Conservation (phyloP, 2,888 invertebrate genomes). For the Ectemnius lituratus region DNA sequence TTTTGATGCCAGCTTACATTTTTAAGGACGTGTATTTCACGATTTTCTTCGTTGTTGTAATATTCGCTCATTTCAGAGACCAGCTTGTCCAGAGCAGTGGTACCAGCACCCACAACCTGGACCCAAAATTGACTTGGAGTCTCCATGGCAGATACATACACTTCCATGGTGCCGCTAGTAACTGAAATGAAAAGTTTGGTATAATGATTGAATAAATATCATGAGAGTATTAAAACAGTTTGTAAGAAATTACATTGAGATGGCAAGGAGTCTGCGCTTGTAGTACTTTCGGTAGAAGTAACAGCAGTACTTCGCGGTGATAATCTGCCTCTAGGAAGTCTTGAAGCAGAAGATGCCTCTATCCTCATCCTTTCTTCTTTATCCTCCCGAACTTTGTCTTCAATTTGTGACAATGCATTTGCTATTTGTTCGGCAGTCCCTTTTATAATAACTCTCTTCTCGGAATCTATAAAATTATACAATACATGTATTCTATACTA, state of each 20-base stretch:
- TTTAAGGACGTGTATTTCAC: constrained; percentile 80
- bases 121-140: constrained; percentile 91
- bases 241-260: constrained; percentile 41
- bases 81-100: constrained; percentile 87
- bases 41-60: constrained; percentile 84
- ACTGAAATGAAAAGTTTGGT: constrained; percentile 15
- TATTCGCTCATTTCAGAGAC: constrained; percentile 91
- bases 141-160: constrained; percentile 92
- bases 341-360: constrained; percentile 48
- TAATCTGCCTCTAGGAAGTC: constrained; percentile 61
- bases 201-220: background rate
- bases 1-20: constrained; percentile 64
- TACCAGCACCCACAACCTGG: constrained; percentile 88
- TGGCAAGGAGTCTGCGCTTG: constrained; percentile 28
- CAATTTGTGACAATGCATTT: constrained; percentile 85
- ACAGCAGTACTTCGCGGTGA: constrained; percentile 49
- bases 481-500: constrained; percentile 11
- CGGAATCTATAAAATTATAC: constrained; percentile 48
- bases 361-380: constrained; percentile 51
- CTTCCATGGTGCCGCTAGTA: constrained; percentile 83
- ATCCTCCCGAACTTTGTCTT: constrained; percentile 82
- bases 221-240: background rate
- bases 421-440: constrained; percentile 89
- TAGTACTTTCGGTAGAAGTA: constrained; percentile 25
- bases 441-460: constrained; percentile 76